These are phyloP conservation scores for Falco peregrinus DNA, from an alignment of 2,797 vertebrate genomes.

Conservation along the genomic window DNA sequence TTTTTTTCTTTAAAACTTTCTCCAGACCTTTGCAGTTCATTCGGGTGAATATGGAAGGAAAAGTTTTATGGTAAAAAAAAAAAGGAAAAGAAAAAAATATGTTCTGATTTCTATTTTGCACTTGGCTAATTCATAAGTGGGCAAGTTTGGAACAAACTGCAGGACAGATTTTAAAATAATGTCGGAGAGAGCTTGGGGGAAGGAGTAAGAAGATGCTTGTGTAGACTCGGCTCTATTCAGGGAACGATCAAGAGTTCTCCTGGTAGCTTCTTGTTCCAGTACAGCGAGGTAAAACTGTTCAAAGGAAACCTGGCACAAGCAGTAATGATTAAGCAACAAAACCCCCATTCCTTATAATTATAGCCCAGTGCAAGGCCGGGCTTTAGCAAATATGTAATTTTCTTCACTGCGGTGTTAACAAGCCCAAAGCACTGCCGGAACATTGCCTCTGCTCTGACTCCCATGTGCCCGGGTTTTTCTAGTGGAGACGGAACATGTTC, in stretches of 20 bases:
- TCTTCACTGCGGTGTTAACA: conserved; percentile 24
- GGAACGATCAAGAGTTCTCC: conserved; percentile 23
- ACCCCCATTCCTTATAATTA: not conserved
- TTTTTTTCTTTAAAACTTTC: not conserved
- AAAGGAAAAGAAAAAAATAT: not conserved
- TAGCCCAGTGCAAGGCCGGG: not conserved
- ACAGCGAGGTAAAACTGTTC: not conserved
- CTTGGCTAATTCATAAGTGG: not conserved
- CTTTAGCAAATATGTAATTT: not conserved
- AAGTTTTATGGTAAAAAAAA: not conserved
- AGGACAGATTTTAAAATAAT: not conserved
- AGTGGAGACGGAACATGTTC: not conserved
- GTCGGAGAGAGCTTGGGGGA: not conserved
- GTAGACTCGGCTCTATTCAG: not conserved
- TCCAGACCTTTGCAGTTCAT: not conserved
- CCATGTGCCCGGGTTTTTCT: not conserved
- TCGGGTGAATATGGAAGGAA: not conserved
- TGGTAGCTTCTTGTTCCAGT: conserved; percentile 30
- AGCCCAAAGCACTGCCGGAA: not conserved
- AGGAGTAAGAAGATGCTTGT: not conserved
- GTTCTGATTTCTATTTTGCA: not conserved
- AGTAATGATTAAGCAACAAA: conserved; percentile 27
- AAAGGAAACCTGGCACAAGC: conserved; percentile 30
- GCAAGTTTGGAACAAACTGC: not conserved
- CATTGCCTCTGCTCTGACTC: not conserved